Conservation (phyloP, 2,888 invertebrate genomes). For the Noctua janthe region DNA sequence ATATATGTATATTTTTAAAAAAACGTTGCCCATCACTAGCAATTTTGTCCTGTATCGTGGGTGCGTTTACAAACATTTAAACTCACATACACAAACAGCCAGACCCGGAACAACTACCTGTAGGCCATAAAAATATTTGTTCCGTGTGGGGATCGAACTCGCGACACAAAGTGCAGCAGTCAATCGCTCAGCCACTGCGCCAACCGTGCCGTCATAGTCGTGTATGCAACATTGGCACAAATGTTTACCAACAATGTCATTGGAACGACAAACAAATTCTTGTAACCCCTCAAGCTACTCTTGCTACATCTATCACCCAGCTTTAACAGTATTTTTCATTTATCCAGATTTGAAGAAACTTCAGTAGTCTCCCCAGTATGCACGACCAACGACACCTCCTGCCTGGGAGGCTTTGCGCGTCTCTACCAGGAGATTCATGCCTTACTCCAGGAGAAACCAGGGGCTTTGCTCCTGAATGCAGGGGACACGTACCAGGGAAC, state of each 20-base stretch:
- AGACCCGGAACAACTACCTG: too few relatives aligned
- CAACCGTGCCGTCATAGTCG: too few relatives aligned
- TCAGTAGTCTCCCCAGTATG: constrained; percentile 90
- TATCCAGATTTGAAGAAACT: constrained; percentile 91
- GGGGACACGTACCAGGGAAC: constrained; percentile 97
- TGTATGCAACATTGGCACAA: neutral
- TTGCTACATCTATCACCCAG: neutral
- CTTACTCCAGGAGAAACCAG: constrained; percentile 85
- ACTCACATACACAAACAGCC: too few relatives aligned
- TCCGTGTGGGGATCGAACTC: too few relatives aligned
- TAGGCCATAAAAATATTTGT: too few relatives aligned
- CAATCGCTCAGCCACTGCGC: too few relatives aligned
- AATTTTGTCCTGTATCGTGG: too few relatives aligned
- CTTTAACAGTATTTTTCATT: neutral
- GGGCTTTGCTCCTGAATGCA: constrained; percentile 93
- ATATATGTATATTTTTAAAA: too few relatives aligned
- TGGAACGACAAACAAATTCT: neutral
- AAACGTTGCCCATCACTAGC: too few relatives aligned
- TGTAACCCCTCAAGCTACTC: neutral
- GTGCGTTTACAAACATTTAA: too few relatives aligned
- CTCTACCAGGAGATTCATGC: constrained; percentile 90
- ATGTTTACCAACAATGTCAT: too few relatives aligned
- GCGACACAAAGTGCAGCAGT: too few relatives aligned
- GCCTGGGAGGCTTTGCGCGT: constrained; percentile 93
- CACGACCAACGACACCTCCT: constrained; percentile 84